Percentiles rank a stretch among this genome's conserved stretches.
These are phyloP conservation scores for Acromyrmex heyeri DNA, from an alignment of 1,140 invertebrate genomes.

Conservation along the genomic window DNA sequence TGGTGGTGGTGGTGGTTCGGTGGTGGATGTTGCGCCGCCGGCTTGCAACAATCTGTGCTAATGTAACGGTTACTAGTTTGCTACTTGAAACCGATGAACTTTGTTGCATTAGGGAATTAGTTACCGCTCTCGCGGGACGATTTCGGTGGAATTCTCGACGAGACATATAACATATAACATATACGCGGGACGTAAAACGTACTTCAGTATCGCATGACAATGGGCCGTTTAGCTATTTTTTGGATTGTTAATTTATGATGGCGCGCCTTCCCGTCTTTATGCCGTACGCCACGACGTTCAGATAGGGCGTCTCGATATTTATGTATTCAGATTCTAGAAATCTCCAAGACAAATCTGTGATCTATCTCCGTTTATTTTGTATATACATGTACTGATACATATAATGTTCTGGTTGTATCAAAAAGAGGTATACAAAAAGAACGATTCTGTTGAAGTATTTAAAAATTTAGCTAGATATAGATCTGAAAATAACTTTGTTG, in stretches of 20 bases:
- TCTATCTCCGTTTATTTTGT: background rate
- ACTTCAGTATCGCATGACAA: slow-evolving; percentile 30
- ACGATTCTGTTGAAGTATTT: too few species aligned
- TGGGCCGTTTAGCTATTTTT: slow-evolving; percentile 22
- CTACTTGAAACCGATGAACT: slow-evolving; percentile 51
- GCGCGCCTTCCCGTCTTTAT: background rate
- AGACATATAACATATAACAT: background rate
- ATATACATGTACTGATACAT: background rate
- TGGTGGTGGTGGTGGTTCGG: background rate
- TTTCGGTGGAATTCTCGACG: slow-evolving; percentile 40
- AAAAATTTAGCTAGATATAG: too few species aligned
- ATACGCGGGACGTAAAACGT: background rate
- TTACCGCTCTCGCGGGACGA: slow-evolving; percentile 38
- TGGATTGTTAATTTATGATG: slow-evolving; percentile 48
- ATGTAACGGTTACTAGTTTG: slow-evolving; percentile 56
- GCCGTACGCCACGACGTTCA: background rate
- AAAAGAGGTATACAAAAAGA: too few species aligned
- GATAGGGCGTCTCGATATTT: background rate
- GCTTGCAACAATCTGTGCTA: slow-evolving; percentile 51
- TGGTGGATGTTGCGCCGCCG: slow-evolving; percentile 47
- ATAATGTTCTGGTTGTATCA: too few species aligned
- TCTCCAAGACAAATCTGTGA: background rate
- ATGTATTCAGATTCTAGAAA: slow-evolving; percentile 5
- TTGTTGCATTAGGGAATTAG: slow-evolving; percentile 45
- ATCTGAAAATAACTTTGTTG: too few species aligned